These are phyloP conservation scores for Phasianus colchicus DNA, from an alignment of 2,113 vertebrate genomes.

Conservation along the genomic window DNA sequence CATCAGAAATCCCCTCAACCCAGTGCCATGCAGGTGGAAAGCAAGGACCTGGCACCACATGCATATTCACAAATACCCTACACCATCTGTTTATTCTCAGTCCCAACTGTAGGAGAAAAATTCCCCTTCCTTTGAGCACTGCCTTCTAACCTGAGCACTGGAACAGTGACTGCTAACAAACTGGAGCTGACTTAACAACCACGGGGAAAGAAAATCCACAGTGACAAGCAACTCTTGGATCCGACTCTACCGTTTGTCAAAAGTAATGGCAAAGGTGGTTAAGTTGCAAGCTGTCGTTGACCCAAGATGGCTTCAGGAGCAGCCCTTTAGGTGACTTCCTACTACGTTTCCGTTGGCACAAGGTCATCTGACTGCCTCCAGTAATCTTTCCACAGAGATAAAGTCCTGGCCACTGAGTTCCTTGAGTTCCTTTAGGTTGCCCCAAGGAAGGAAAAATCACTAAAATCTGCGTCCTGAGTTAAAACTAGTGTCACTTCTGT, in stretches of 20 bases:
- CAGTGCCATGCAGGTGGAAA: rapidly evolving
- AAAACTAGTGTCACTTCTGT: not conserved
- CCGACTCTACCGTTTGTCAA: not conserved
- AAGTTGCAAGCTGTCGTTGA: rapidly evolving
- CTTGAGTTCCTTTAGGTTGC: not conserved
- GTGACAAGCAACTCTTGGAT: not conserved
- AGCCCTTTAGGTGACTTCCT: not conserved
- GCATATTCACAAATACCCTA: rapidly evolving
- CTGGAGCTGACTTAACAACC: not conserved
- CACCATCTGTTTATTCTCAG: not conserved
- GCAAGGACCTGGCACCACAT: not conserved
- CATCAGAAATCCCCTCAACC: not conserved
- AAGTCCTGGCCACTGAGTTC: not conserved
- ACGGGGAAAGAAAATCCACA: not conserved
- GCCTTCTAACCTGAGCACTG: not conserved
- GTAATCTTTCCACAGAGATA: not conserved
- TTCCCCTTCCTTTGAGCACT: not conserved
- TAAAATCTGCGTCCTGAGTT: not conserved
- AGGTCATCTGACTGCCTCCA: not conserved
- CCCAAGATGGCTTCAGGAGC: not conserved
- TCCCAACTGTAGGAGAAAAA: rapidly evolving
- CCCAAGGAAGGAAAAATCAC: not conserved
- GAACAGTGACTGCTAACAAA: not conserved
- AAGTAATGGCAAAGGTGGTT: not conserved
- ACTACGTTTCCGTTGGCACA: not conserved